Evolutionary conservation across 1,140 invertebrate genomes (phyloP).

Genomic region (Physella acuta): DNA sequence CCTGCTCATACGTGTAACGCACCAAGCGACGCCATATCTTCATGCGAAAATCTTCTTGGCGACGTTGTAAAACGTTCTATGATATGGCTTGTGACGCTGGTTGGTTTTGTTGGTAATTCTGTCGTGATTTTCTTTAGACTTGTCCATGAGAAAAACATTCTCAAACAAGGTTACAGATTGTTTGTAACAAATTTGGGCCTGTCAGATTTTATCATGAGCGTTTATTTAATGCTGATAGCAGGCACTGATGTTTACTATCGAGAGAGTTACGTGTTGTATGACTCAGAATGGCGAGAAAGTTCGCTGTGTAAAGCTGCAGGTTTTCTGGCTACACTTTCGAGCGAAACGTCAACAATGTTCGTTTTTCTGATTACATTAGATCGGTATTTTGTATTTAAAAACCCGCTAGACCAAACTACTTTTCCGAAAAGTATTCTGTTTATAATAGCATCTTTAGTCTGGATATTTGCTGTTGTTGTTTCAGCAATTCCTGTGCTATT

Average conservation of each 20-base stretch:
- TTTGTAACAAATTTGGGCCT: slow-evolving; percentile 45
- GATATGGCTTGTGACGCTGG: slow-evolving; percentile 39
- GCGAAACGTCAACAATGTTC: slow-evolving; percentile 27
- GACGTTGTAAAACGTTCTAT: slow-evolving; percentile 31
- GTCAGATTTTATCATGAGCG: slow-evolving; percentile 52
- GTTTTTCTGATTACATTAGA: slow-evolving; percentile 38
- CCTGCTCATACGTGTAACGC: slow-evolving; percentile 37
- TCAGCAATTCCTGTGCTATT: neutral
- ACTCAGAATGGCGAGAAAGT: slow-evolving; percentile 37
- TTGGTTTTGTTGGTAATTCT: slow-evolving; percentile 37
- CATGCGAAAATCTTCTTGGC: slow-evolving; percentile 36
- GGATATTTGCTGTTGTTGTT: neutral
- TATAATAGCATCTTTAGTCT: neutral
- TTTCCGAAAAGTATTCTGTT: neutral
- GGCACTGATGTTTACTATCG: slow-evolving; percentile 25
- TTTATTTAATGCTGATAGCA: slow-evolving; percentile 50
- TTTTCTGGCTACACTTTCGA: slow-evolving; percentile 39
- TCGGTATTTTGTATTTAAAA: slow-evolving; percentile 37
- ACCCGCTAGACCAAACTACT: slow-evolving; percentile 35
- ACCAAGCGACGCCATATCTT: slow-evolving; percentile 35
- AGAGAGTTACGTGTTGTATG: slow-evolving; percentile 42
- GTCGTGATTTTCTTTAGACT: slow-evolving; percentile 32
- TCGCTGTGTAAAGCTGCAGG: slow-evolving; percentile 44
- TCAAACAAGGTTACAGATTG: slow-evolving; percentile 33
- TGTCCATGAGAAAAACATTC: slow-evolving; percentile 1